Evolutionary conservation across 2,888 invertebrate genomes (phyloP).

Genomic region (Habrosyne pyritoides): DNA sequence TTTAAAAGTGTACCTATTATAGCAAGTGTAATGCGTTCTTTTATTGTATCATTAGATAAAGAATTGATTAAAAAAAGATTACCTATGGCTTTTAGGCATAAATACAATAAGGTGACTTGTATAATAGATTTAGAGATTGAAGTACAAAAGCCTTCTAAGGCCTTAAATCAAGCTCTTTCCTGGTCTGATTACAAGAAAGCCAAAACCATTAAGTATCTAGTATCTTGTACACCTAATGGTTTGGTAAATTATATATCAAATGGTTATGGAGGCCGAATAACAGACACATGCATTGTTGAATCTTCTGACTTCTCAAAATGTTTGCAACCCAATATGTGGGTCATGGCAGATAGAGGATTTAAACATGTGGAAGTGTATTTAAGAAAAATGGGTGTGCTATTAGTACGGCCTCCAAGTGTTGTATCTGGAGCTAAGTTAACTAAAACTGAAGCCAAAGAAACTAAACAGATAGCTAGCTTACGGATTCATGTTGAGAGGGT

Average conservation of each 20-base stretch:
- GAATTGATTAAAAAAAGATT: constrained; percentile 21
- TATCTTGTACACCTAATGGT: constrained; percentile 36
- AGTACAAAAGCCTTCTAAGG: constrained; percentile 48
- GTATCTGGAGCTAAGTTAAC: not conserved
- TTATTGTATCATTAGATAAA: constrained; percentile 25
- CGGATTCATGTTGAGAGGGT: too few relatives aligned
- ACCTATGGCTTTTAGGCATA: constrained; percentile 37
- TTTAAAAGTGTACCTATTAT: constrained; percentile 25
- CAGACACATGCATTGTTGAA: not conserved
- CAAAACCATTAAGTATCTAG: constrained; percentile 37
- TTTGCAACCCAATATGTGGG: not conserved
- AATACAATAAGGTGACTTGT: constrained; percentile 35
- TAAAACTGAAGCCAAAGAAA: too few relatives aligned
- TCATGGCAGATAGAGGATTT: not conserved
- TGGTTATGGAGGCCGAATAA: not conserved
- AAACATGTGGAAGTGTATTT: not conserved
- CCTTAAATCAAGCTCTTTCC: constrained; percentile 41
- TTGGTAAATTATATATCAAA: constrained; percentile 19
- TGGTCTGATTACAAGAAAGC: constrained; percentile 52
- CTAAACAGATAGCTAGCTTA: too few relatives aligned
- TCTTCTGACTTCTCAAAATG: not conserved
- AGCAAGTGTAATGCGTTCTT: constrained; percentile 26
- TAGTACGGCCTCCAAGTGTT: not conserved
- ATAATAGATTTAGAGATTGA: constrained; percentile 56
- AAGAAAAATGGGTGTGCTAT: not conserved